These are phyloP conservation scores for Vesta saturnalis DNA, from an alignment of 2,888 invertebrate species.

Conservation along the genomic window DNA sequence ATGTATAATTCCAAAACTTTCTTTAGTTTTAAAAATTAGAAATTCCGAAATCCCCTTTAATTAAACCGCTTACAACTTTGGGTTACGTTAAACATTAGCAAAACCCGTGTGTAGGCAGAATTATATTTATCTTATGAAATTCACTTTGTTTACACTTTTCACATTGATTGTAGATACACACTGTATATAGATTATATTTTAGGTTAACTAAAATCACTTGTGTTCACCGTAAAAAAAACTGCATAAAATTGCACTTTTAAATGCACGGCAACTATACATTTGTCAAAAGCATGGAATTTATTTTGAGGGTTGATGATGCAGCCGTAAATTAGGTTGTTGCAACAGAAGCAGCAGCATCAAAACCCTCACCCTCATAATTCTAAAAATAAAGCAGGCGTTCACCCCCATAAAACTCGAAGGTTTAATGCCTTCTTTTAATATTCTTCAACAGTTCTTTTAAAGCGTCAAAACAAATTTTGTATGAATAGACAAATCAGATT, in stretches of 20 bases:
- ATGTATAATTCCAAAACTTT: too few relatives aligned
- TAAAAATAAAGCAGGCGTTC: conserved; percentile 30
- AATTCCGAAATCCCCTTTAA: too few relatives aligned
- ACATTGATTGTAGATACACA: too few relatives aligned
- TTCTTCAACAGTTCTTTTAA: conserved; percentile 12
- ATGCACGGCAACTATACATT: neutral
- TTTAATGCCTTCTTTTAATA: conserved; percentile 20
- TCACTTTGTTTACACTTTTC: too few relatives aligned
- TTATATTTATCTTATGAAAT: too few relatives aligned
- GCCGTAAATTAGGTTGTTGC: conserved; percentile 22
- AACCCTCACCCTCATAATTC: conserved; percentile 31
- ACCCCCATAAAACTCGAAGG: conserved; percentile 24
- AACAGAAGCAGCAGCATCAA: conserved; percentile 1
- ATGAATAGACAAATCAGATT: neutral
- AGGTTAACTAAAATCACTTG: too few relatives aligned
- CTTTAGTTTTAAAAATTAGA: too few relatives aligned
- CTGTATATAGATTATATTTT: too few relatives aligned
- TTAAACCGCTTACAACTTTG: too few relatives aligned
- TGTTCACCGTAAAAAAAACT: too few relatives aligned
- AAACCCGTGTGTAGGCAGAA: too few relatives aligned
- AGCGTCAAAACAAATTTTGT: conserved; percentile 6
- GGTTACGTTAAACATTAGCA: too few relatives aligned
- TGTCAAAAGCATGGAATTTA: conserved; percentile 8
- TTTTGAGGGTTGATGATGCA: conserved; percentile 17
- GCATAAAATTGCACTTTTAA: neutral